Conservation (phyloP, 2,888 invertebrate species). For the Auanema sp. region DNA sequence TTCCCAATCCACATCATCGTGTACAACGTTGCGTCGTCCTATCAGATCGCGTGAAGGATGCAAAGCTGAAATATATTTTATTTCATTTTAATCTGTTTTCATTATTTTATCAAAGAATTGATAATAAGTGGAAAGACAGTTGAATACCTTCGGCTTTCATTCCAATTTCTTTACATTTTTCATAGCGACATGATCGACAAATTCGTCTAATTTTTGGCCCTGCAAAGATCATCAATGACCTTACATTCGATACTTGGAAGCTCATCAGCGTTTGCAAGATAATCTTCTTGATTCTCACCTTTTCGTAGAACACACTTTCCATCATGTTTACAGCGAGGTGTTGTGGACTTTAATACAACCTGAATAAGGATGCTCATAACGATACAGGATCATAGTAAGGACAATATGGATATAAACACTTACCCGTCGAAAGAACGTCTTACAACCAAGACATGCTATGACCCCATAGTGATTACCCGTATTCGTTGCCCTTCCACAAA, state of each 20-base stretch:
- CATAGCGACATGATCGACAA: conserved; percentile 38
- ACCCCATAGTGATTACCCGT: conserved; percentile 47
- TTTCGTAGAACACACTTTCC: conserved; percentile 38
- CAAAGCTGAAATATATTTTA: conserved; percentile 26
- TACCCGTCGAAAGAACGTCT: conserved; percentile 40
- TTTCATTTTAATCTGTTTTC: background rate
- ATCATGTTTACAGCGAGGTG: conserved; percentile 37
- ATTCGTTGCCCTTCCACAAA: conserved; percentile 40
- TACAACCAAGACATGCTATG: conserved; percentile 40
- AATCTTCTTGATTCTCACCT: conserved; percentile 13
- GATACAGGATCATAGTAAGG: background rate
- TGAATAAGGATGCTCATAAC: background rate
- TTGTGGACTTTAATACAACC: conserved; percentile 1
- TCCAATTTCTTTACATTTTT: conserved; percentile 38
- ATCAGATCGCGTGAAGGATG: conserved; percentile 43
- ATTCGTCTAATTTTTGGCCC: conserved; percentile 32
- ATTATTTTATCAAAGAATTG: background rate
- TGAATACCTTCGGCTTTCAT: conserved; percentile 39
- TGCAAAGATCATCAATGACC: conserved; percentile 21
- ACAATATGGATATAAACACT: conserved; percentile 5
- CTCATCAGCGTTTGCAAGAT: too few relatives aligned
- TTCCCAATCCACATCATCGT: conserved; percentile 17
- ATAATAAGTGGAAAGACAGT: conserved; percentile 1
- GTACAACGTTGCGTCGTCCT: conserved; percentile 28
- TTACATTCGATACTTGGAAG: background rate